Conservation (phyloP, 35 echinoderm and acorn worm species). For the Hemicentrotus pulcherrimus region DNA sequence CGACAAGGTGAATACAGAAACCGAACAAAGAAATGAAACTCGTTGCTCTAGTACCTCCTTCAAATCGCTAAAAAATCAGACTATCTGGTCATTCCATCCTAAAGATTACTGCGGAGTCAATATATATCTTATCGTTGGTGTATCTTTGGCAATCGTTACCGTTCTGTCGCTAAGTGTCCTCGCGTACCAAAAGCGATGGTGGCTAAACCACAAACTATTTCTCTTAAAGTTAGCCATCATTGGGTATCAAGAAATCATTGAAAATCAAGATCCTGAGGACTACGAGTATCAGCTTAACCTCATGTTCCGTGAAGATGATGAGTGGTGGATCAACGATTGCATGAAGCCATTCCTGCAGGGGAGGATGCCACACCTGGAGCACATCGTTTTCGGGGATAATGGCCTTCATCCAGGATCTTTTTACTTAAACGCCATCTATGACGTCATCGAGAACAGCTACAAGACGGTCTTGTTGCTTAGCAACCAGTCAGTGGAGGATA, state of each 20-base stretch:
- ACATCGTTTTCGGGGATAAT: not conserved
- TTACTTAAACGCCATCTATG: not conserved
- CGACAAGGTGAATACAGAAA: not conserved
- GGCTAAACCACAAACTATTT: not conserved
- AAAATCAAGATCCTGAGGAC: not conserved
- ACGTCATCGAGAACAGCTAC: not conserved
- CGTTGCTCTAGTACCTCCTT: not conserved
- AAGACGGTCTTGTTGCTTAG: conserved; percentile 16
- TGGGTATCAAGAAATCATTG: not conserved
- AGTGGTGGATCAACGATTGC: not conserved
- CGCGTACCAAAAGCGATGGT: conserved; percentile 30
- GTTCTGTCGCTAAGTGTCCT: not conserved
- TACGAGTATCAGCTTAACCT: conserved; percentile 21
- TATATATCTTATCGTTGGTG: not conserved
- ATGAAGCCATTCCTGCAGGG: not conserved
- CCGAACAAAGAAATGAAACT: not conserved
- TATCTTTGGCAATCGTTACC: not conserved
- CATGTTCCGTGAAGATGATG: conserved; percentile 23
- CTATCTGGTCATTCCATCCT: not conserved
- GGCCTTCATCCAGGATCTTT: not conserved
- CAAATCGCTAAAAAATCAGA: not conserved
- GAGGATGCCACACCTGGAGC: not conserved
- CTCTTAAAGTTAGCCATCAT: conserved; percentile 6
- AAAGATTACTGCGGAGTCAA: not conserved
- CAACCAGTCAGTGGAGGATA: conserved; percentile 11